Evolutionary conservation across 2,797 vertebrate species (phyloP).

Genomic region (Hippocampus kuda): DNA sequence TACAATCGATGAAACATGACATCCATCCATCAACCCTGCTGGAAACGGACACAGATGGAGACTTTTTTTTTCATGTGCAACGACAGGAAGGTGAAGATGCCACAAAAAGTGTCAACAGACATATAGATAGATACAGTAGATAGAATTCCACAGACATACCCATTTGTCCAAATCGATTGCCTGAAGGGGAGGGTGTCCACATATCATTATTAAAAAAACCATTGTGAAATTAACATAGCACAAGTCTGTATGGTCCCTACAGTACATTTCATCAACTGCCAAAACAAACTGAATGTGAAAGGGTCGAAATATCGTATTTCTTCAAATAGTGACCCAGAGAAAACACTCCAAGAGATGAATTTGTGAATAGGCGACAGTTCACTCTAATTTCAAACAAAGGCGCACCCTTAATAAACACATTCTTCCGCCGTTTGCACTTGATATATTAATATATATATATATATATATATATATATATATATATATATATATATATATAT

Average conservation of each 20-base stretch:
- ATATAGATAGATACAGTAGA: slow-evolving; percentile 24
- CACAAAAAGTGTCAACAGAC: slow-evolving; percentile 33
- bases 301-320: slow-evolving; percentile 14
- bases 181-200: slow-evolving; percentile 55
- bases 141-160: slow-evolving; percentile 68
- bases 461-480: too few species aligned
- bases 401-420: too few species aligned
- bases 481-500: too few species aligned
- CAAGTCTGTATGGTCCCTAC: not conserved
- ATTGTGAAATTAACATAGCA: slow-evolving; percentile 10
- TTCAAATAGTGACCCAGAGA: not conserved
- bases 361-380: too few species aligned
- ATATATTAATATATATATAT: too few species aligned
- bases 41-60: not conserved
- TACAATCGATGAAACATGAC: not conserved
- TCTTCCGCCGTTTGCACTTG: too few species aligned
- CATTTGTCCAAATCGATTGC: slow-evolving; percentile 74
- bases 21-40: not conserved
- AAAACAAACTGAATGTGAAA: slow-evolving; percentile 6
- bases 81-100: not conserved
- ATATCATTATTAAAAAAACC: slow-evolving; percentile 21
- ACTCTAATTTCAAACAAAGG: too few species aligned
- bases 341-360: too few species aligned
- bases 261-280: not conserved
- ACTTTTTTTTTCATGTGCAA: not conserved